These are phyloP conservation scores for Sialia sialis DNA, from an alignment of 2,113 vertebrate genomes.

Conservation along the genomic window DNA sequence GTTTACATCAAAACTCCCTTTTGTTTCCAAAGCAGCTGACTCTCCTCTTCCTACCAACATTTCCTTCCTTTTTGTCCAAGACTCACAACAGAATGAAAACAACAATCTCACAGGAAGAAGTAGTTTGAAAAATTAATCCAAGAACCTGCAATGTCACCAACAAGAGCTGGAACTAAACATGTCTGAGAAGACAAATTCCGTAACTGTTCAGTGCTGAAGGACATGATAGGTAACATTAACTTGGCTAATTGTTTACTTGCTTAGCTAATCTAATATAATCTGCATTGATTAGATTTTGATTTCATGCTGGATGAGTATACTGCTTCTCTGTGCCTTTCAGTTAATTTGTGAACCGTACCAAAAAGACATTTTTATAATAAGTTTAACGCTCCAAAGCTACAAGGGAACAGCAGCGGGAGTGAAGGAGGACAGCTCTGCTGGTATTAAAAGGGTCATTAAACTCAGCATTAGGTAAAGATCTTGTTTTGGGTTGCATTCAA, in stretches of 20 bases:
- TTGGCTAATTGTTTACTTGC: constrained; percentile 63
- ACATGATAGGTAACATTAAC: constrained; percentile 44
- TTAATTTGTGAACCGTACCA: constrained; percentile 70
- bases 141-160: background rate
- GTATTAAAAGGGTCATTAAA: constrained; percentile 90
- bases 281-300: constrained; percentile 69
- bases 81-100: background rate
- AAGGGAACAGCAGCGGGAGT: constrained; percentile 65
- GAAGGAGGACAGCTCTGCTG: constrained; percentile 64
- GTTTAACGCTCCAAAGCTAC: constrained; percentile 73
- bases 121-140: background rate
- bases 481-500: constrained; percentile 80
- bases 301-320: constrained; percentile 72
- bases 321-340: constrained; percentile 55
- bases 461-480: constrained; percentile 74
- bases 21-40: background rate
- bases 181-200: constrained; percentile 17
- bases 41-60: background rate
- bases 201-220: constrained; percentile 47
- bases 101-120: background rate
- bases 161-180: background rate
- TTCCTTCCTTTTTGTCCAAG: background rate
- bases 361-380: constrained; percentile 70
- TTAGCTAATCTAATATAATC: constrained; percentile 60
- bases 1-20: background rate